Percentiles rank a stretch among this genome's conserved stretches.
Evolutionary conservation across 2,113 vertebrate genomes (phyloP).

Genomic region (Enhydra lutris): DNA sequence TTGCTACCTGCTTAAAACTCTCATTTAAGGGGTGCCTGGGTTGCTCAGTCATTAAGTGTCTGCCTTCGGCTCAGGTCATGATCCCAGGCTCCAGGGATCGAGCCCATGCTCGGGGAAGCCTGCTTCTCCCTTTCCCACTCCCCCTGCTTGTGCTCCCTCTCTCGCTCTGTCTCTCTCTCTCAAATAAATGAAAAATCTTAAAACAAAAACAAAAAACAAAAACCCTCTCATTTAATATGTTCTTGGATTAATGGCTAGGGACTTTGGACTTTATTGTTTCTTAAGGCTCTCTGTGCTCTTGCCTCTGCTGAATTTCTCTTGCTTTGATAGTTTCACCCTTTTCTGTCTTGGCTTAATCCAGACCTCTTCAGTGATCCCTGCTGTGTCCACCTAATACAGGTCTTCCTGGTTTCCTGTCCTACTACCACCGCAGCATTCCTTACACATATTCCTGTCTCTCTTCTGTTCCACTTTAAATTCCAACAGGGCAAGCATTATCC

Average conservation of each 20-base stretch:
- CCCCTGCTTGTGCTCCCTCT: too few relatives aligned
- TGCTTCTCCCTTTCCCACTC: too few relatives aligned
- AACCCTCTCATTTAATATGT: background rate
- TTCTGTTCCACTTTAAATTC: background rate
- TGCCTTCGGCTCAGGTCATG: too few relatives aligned
- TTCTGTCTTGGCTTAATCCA: background rate
- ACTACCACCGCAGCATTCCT: accelerated
- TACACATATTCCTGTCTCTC: background rate
- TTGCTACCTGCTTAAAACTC: background rate
- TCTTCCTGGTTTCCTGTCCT: background rate
- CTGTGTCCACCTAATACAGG: accelerated
- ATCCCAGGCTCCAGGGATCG: too few relatives aligned
- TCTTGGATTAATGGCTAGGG: background rate
- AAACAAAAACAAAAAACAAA: too few relatives aligned
- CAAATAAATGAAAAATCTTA: too few relatives aligned
- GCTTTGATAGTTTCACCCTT: accelerated
- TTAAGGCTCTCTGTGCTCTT: background rate
- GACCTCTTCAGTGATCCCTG: background rate
- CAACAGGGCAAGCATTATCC: background rate
- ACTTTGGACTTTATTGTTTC: background rate
- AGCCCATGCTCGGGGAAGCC: too few relatives aligned
- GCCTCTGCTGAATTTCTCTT: background rate
- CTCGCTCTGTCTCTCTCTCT: too few relatives aligned
- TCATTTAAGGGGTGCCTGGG: background rate
- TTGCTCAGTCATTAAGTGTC: too few relatives aligned